Base-by-base conservation (phyloP, 2,888 invertebrate genomes). In the Lymantria monacha region DNA sequence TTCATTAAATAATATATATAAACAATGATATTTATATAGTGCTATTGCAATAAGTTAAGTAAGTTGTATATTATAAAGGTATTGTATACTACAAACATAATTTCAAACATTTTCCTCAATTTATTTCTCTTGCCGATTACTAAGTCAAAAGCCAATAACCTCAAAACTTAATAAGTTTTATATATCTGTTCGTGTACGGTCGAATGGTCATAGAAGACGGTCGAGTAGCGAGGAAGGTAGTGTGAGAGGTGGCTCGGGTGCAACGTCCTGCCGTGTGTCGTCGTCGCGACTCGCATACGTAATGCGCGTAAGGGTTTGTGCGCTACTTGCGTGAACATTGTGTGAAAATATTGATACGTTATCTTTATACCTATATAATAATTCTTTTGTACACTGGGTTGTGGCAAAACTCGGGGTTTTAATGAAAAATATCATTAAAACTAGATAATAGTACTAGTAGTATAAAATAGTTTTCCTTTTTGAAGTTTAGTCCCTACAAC, bases 271-370 rank as follows among this genome's bases (percentile, higher is more conserved):
- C 70, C 63, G 66, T 66, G 66, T 69, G 70, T 63, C 61, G 70
- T 59, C 72, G 73, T 71, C 72, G 73, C 71, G 81, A 62, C 75
- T 72, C 72, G 90, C 87, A 90, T 90, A 83, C 86, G 67, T 86
- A 90, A 90, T 33, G 33, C 53, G 63, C 46, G 7, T 56, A 53
- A 55, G 53, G 52, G 53, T 53, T 49, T 49, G n/a, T n/a, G 52
- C 38, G 41, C 42, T 48, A 42, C 42, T 48, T 46, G 40, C 14
- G 14, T 30, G 15, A 10, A 9, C 10, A 33, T 10, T 33, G 33
- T 10, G 46, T 30, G 22, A n/a, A n/a, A 30, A n/a, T 46, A 47
- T 47, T 40, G 40, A 33, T 51, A 33, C 15, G 30, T 36, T 12
- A 49, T 22, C 22, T 22, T 22, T 22, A 22, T 22, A 22, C 5